Evolutionary conservation across 2,888 invertebrate genomes (phyloP), one percentile per base, ranked within the genome.

Genomic region (Synanthedon vespiformis): DNA sequence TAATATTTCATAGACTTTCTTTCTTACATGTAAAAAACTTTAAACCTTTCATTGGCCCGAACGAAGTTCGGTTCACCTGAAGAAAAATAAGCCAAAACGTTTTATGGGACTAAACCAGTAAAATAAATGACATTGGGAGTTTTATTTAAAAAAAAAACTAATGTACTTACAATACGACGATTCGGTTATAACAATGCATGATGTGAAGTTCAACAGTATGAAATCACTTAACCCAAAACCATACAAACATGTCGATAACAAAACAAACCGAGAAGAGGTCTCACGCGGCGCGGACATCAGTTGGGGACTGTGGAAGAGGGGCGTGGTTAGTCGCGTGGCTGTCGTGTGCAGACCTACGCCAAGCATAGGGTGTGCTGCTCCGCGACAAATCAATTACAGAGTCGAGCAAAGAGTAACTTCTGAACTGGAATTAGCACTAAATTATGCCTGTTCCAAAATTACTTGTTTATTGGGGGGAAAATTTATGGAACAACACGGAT

Each of bases 341-440:
- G 67, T 6, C 80, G 62, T 70, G 72, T 67, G 77, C n/a, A 65
- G 57, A 10, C 34, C 34, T 10, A 34, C 63, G 61, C 55, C 68
- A 61, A 52, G 51, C 65, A 64, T 68, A 59, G 61, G 57, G 55
- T 67, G 58, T 57, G 44, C n/a, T 6, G 8, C 61, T 62, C 77
- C 75, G 77, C 77, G 85, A 83, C 85, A 85, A 86, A 86, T 85
- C 85, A 86, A 86, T 86, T 84, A 83, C 77, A 80, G 75, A 73
- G 74, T 72, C 68, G 67, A 68, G 57, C 58, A 53, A 69, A 74
- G 72, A 73, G 61, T 60, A 57, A 74, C 84, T 79, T 79, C 83
- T 81, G 77, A 77, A 70, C 61, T 56, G 58, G 67, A 79, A 83
- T 84, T 82, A 82, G 75, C 81, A 69, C 72, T 77, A 83, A 85